These are phyloP conservation scores for Ptychodera flava DNA, from an alignment of 35 echinoderm and acorn worm genomes.

Conservation along the genomic window DNA sequence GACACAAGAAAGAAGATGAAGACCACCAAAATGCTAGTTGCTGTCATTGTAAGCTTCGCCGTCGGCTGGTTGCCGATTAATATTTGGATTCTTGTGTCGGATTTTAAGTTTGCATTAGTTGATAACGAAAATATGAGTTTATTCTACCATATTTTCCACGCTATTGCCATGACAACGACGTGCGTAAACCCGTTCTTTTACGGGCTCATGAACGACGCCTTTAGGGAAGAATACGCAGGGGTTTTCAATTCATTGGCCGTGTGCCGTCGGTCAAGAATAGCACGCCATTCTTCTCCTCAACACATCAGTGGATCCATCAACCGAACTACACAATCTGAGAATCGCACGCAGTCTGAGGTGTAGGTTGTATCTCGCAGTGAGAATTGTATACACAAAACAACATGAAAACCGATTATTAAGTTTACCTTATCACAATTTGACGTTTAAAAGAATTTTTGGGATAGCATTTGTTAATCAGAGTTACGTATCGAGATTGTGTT, in stretches of 20 bases:
- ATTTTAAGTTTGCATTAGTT: not conserved
- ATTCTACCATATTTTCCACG: not conserved
- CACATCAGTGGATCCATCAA: too few relatives aligned
- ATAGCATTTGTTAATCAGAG: too few relatives aligned
- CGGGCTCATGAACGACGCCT: not conserved
- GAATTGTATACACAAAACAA: too few relatives aligned
- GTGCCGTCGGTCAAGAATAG: too few relatives aligned
- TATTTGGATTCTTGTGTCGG: slow-evolving; percentile 26
- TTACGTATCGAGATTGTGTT: too few relatives aligned
- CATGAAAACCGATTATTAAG: too few relatives aligned
- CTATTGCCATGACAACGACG: not conserved
- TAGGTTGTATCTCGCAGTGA: too few relatives aligned
- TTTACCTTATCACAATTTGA: too few relatives aligned
- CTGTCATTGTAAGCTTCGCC: slow-evolving; percentile 72
- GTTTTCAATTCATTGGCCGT: not conserved
- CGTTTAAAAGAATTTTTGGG: too few relatives aligned
- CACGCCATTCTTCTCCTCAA: too few relatives aligned
- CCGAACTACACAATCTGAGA: too few relatives aligned
- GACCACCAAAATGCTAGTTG: slow-evolving; percentile 80
- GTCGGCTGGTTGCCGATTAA: slow-evolving; percentile 77
- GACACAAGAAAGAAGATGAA: slow-evolving; percentile 58
- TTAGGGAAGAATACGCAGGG: not conserved
- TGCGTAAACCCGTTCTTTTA: not conserved
- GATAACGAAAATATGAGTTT: not conserved
- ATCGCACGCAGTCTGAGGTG: too few relatives aligned